Evolutionary conservation across 1,140 invertebrate genomes (phyloP).

Genomic region (Coptotermes formosanus): DNA sequence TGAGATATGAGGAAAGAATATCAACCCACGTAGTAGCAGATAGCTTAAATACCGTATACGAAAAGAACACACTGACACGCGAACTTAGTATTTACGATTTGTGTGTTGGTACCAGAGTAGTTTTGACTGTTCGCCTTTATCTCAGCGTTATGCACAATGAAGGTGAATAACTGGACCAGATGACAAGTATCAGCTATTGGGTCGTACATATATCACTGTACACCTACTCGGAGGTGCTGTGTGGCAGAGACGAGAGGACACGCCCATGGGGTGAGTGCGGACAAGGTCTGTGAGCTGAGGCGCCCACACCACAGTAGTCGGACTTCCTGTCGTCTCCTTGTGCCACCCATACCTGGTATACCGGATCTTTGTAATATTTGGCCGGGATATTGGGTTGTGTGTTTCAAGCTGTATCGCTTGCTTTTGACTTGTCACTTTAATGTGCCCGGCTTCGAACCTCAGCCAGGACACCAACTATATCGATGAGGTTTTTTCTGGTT

Average conservation of each 20-base stretch:
- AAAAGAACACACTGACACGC: no score
- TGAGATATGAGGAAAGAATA: no score
- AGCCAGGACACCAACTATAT: no score
- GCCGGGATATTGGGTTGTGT: no score
- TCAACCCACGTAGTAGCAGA: no score
- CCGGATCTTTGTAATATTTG: neutral
- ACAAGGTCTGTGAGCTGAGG: neutral
- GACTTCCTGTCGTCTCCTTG: neutral
- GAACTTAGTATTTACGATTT: no score
- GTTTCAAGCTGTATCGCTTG: no score
- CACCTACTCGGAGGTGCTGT: neutral
- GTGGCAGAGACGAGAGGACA: neutral
- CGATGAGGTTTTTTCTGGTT: no score
- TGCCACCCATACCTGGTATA: neutral
- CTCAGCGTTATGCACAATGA: neutral
- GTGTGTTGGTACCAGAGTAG: neutral
- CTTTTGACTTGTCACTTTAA: no score
- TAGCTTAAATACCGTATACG: no score
- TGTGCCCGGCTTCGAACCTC: no score
- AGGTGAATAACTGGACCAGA: neutral
- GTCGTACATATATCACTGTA: neutral
- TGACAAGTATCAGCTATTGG: neutral
- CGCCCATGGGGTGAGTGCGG: neutral
- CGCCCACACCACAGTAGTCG: neutral
- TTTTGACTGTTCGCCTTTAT: neutral